Conservation (phyloP, 2,113 vertebrate species). For the Microcebus tavaratra region DNA sequence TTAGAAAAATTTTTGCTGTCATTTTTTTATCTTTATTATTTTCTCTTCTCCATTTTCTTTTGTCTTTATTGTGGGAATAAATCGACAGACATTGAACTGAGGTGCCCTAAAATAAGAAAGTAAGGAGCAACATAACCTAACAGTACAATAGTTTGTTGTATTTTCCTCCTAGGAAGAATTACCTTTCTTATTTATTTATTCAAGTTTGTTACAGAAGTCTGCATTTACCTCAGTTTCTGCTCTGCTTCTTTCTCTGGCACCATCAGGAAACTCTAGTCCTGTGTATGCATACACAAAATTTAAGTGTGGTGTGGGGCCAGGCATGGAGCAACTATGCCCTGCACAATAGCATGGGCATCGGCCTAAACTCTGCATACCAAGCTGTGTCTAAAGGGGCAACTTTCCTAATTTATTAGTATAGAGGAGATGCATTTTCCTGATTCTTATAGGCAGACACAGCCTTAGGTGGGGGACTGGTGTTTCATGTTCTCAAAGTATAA, state of each 20-base stretch:
- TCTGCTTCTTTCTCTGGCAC: conserved; percentile 6
- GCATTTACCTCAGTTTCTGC: background rate
- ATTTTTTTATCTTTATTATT: background rate
- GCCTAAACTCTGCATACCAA: background rate
- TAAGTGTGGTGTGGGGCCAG: background rate
- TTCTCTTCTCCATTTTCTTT: background rate
- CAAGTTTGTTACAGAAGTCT: conserved; percentile 2
- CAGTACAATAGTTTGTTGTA: background rate
- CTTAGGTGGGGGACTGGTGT: background rate
- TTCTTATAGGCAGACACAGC: background rate
- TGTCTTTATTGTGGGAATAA: background rate
- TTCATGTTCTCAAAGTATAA: background rate
- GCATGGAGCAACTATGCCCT: background rate
- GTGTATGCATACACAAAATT: background rate
- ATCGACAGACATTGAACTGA: background rate
- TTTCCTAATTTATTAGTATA: background rate
- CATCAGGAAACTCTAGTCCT: background rate
- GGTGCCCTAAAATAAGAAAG: background rate
- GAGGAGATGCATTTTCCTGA: background rate
- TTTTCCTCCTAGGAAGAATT: background rate
- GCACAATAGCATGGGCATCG: background rate
- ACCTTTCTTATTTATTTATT: background rate
- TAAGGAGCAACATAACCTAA: background rate
- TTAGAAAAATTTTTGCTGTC: background rate
- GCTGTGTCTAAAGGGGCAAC: background rate